phyloP scores from a whole-genome alignment of 2,888 invertebrate genomes.

The Lucinisca nassula region DNA sequence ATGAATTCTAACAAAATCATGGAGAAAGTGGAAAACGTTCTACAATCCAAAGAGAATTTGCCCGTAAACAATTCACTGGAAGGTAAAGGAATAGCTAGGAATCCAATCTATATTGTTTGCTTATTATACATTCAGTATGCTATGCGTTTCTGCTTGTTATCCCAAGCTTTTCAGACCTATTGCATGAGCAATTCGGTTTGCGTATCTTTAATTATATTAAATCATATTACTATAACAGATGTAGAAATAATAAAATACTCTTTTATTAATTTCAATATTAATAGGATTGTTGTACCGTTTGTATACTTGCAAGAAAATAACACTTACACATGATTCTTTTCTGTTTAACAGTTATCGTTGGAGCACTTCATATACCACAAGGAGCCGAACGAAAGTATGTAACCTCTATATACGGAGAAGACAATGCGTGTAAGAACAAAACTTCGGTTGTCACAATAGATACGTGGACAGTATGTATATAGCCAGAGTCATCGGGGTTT shows the following conservation, averaged over 20 bases:
- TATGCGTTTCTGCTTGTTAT: too few species aligned
- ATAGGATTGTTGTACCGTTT: too few species aligned
- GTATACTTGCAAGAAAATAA: not conserved
- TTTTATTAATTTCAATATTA: too few species aligned
- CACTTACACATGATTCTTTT: not conserved
- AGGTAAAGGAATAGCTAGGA: too few species aligned
- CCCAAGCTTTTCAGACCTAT: too few species aligned
- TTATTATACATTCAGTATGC: too few species aligned
- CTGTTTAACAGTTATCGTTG: conserved; percentile 22
- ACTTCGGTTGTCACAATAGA: not conserved
- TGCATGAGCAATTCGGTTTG: too few species aligned
- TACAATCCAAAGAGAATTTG: conserved; percentile 24
- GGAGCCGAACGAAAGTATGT: conserved; percentile 1
- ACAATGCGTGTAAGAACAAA: conserved; percentile 15
- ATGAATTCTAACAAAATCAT: conserved; percentile 9
- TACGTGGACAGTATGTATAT: conserved; percentile 13
- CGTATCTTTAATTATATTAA: too few species aligned
- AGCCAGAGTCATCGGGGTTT: conserved; percentile 23
- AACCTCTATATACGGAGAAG: not conserved
- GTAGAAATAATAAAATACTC: too few species aligned
- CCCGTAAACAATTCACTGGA: conserved; percentile 11
- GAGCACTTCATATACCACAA: conserved; percentile 21
- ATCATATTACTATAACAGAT: too few species aligned
- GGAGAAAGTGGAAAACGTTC: conserved; percentile 19
- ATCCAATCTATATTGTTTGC: too few species aligned